phyloP scores from a whole-genome alignment of 2,888 invertebrate genomes.

The Nineta flava region DNA sequence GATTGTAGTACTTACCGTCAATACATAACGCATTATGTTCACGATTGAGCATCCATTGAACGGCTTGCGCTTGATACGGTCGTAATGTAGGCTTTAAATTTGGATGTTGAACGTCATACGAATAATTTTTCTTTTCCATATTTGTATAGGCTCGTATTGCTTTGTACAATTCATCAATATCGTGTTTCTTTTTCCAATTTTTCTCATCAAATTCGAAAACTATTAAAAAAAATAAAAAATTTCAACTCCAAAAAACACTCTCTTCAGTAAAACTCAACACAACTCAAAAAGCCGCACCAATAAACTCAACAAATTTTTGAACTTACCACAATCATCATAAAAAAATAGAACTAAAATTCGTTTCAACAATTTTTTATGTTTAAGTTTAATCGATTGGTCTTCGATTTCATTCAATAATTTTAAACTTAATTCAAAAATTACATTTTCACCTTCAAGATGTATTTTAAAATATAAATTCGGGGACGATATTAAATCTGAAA shows the following conservation, averaged over 20 bases:
- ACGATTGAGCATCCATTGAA: slow-evolving; percentile 49
- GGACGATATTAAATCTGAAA: too few relatives aligned
- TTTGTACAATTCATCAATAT: slow-evolving; percentile 9
- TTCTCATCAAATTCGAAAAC: neutral
- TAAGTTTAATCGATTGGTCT: too few relatives aligned
- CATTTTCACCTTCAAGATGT: too few relatives aligned
- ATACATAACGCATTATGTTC: slow-evolving; percentile 27
- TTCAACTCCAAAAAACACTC: neutral
- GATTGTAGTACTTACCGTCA: slow-evolving; percentile 13
- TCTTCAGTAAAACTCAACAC: too few relatives aligned
- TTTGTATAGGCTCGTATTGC: neutral
- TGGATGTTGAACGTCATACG: neutral
- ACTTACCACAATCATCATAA: too few relatives aligned
- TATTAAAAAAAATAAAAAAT: neutral
- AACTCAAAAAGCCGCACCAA: too few relatives aligned
- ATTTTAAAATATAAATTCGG: too few relatives aligned
- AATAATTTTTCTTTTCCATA: neutral
- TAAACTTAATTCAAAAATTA: too few relatives aligned
- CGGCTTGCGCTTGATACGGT: slow-evolving; percentile 46
- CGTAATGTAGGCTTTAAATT: slow-evolving; percentile 37
- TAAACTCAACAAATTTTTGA: neutral
- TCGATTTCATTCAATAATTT: too few relatives aligned
- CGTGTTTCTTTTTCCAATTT: slow-evolving; percentile 10
- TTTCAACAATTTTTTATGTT: too few relatives aligned
- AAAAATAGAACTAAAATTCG: too few relatives aligned